phyloP scores from a whole-genome alignment of 2,797 vertebrate species.

The Falco peregrinus region DNA sequence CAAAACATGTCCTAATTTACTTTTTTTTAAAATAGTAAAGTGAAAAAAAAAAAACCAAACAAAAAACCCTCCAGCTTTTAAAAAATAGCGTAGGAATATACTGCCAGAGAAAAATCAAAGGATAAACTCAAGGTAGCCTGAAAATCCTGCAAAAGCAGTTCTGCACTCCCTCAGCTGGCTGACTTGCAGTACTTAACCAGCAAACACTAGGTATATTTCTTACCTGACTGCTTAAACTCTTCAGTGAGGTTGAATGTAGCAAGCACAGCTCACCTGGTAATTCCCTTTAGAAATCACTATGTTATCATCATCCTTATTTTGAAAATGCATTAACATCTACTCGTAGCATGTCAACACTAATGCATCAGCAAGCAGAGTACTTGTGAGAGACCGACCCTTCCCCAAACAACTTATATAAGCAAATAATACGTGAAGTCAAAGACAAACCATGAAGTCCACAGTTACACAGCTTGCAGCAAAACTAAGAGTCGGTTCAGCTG shows the following conservation, averaged over 20 bases:
- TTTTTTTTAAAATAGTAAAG: background rate
- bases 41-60: background rate
- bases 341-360: background rate
- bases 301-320: background rate
- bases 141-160: background rate
- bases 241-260: background rate
- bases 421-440: background rate
- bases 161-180: background rate
- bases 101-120: background rate
- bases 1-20: background rate
- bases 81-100: background rate
- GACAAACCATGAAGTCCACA: background rate
- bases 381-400: background rate
- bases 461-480: background rate
- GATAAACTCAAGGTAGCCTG: background rate
- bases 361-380: background rate
- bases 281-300: background rate
- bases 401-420: background rate
- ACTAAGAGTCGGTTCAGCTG: background rate
- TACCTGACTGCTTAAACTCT: background rate
- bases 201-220: background rate
- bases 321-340: background rate
- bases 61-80: background rate
- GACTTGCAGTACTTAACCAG: background rate
- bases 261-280: background rate